phyloP scores from a whole-genome alignment of 2,888 invertebrate genomes.

The Minunthozetes semirufus region DNA sequence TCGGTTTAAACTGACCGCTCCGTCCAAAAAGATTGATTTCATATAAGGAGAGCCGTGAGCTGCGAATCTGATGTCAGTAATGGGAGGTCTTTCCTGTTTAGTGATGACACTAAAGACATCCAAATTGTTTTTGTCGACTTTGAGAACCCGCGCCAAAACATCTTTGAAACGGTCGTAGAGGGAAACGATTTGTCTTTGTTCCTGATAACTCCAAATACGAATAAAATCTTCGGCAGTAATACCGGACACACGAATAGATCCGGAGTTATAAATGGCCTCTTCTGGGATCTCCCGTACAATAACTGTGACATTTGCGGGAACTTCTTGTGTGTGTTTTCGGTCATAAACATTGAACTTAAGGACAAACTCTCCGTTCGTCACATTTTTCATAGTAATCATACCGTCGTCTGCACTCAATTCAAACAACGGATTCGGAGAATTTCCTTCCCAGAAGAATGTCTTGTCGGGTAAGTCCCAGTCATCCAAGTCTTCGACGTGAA shows the following conservation, averaged over 20 bases:
- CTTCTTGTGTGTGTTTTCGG: constrained; percentile 87
- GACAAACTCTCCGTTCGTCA: constrained; percentile 63
- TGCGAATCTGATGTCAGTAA: constrained; percentile 85
- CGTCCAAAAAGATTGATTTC: constrained; percentile 86
- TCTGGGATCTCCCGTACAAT: constrained; percentile 89
- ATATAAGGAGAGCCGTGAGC: constrained; percentile 94
- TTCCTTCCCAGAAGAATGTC: constrained; percentile 87
- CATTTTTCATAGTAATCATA: constrained; percentile 90
- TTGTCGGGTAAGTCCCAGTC: constrained; percentile 99
- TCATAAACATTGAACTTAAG: constrained; percentile 71
- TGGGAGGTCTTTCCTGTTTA: constrained; percentile 67
- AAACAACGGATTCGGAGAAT: constrained; percentile 72
- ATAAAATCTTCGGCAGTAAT: constrained; percentile 95
- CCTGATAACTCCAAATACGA: constrained; percentile 84
- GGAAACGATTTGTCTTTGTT: constrained; percentile 72
- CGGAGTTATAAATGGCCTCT: constrained; percentile 90
- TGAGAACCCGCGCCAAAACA: constrained; percentile 73
- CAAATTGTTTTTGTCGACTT: constrained; percentile 78
- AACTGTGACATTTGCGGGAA: constrained; percentile 92
- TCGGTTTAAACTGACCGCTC: constrained; percentile 83
- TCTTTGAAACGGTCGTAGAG: constrained; percentile 82
- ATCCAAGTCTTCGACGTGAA: constrained; percentile 93
- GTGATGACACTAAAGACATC: constrained; percentile 91
- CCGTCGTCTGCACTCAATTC: constrained; percentile 84
- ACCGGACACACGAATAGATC: constrained; percentile 74